phyloP scores from a whole-genome alignment of 2,113 vertebrate species.

The Nyctereutes procyonoides region DNA sequence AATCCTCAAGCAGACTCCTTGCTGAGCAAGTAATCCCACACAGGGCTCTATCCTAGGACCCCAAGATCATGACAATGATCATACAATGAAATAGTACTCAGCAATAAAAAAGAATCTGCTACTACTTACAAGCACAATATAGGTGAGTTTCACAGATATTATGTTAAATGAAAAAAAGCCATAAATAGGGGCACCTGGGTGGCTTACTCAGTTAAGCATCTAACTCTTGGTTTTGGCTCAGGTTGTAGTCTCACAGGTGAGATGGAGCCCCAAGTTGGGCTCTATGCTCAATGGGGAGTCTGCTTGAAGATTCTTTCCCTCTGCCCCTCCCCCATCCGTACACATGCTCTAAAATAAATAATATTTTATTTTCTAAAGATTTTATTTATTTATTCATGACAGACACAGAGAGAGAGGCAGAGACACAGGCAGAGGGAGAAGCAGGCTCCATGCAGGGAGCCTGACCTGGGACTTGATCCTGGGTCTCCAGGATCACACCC shows the following conservation, averaged over 20 bases:
- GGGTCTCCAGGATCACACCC: too few relatives aligned
- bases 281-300: not conserved
- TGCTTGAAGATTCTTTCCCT: not conserved
- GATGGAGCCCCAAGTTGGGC: not conserved
- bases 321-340: not conserved
- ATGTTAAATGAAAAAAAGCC: not conserved
- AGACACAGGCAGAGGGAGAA: too few relatives aligned
- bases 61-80: not conserved
- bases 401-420: too few relatives aligned
- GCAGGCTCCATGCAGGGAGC: too few relatives aligned
- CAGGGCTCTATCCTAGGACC: not conserved
- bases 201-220: not conserved
- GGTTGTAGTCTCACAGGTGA: not conserved
- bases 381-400: too few relatives aligned
- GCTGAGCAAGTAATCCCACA: not conserved
- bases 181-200: not conserved
- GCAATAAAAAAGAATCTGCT: constrained; percentile 14
- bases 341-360: not conserved
- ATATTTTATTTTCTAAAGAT: too few relatives aligned
- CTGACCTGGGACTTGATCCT: too few relatives aligned
- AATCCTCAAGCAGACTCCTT: not conserved
- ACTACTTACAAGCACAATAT: not conserved
- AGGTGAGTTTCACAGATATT: not conserved
- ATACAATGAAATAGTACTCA: not conserved
- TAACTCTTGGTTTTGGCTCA: not conserved